Evolutionary conservation across 2,113 vertebrate species (phyloP).

Genomic region (Callocephalon fimbriatum): DNA sequence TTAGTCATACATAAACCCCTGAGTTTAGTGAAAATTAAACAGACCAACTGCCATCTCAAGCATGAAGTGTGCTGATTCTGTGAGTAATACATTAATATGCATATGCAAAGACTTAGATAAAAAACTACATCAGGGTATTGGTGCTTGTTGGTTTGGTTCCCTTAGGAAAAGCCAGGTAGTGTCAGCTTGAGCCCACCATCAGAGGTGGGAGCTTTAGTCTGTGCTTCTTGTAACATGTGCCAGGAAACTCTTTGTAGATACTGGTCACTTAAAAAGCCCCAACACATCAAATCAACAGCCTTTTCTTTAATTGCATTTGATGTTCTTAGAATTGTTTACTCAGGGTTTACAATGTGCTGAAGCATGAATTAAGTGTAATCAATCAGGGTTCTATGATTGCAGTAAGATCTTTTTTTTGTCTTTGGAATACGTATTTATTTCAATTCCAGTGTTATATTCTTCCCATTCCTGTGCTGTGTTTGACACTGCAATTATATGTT

Average conservation of each 20-base stretch:
- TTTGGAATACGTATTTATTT: conserved; percentile 7
- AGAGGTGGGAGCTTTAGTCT: background rate
- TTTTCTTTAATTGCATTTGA: background rate
- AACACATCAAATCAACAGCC: background rate
- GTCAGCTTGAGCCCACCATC: background rate
- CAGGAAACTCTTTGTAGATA: background rate
- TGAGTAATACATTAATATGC: background rate
- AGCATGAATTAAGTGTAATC: background rate
- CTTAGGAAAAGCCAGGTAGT: background rate
- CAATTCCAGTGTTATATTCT: background rate
- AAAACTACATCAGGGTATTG: background rate
- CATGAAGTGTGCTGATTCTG: background rate
- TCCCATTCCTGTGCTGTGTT: background rate
- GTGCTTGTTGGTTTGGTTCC: background rate
- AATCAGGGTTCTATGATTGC: background rate
- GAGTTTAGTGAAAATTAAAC: background rate
- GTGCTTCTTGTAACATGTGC: fast-evolving
- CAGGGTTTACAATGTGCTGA: background rate
- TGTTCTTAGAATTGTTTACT: background rate
- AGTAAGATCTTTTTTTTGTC: background rate
- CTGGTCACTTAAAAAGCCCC: background rate
- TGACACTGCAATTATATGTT: conserved; percentile 36
- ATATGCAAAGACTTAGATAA: background rate
- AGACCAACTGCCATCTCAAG: background rate
- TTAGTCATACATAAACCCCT: background rate